Conservation (phyloP, 2,113 vertebrate genomes). For the Sebastes fasciatus region DNA sequence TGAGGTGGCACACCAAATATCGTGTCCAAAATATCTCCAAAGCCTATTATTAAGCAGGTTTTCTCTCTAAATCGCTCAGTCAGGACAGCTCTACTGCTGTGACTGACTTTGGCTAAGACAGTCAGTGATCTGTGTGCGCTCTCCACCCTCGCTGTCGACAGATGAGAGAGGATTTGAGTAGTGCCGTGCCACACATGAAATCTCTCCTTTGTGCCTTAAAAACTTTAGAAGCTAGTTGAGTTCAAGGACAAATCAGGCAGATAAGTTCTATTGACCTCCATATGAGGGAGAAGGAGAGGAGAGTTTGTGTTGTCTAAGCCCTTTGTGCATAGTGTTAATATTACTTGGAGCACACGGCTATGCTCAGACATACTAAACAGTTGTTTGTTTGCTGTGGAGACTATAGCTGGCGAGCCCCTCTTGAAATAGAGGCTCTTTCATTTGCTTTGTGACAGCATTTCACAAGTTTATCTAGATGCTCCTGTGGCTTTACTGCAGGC, state of each 20-base stretch:
- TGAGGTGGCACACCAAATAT: slow-evolving; percentile 14
- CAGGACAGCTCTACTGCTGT: slow-evolving; percentile 43
- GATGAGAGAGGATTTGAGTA: slow-evolving; percentile 55
- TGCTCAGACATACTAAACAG: slow-evolving; percentile 37
- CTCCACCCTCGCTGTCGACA: slow-evolving; percentile 8
- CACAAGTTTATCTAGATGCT: slow-evolving; percentile 15
- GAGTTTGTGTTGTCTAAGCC: slow-evolving; percentile 35
- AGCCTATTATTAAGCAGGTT: slow-evolving; percentile 40
- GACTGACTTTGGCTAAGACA: slow-evolving; percentile 41
- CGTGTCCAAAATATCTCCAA: slow-evolving; percentile 24
- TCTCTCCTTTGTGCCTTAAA: slow-evolving; percentile 34
- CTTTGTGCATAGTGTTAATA: slow-evolving; percentile 51
- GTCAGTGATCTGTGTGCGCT: slow-evolving; percentile 50
- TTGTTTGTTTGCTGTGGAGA: slow-evolving; percentile 39
- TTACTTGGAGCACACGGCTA: slow-evolving; percentile 32
- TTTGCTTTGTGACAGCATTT: slow-evolving; percentile 22
- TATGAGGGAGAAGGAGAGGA: neutral
- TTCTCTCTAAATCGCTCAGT: slow-evolving; percentile 36
- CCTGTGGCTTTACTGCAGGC: neutral
- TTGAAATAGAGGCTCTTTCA: slow-evolving; percentile 24
- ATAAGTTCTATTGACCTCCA: slow-evolving; percentile 18
- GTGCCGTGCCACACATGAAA: slow-evolving; percentile 41
- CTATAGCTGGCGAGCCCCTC: slow-evolving; percentile 3
- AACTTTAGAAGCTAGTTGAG: slow-evolving; percentile 32
- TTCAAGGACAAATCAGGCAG: slow-evolving; percentile 51